Base-by-base conservation (phyloP, 2,888 invertebrate species). In the Orgyia antiqua region DNA sequence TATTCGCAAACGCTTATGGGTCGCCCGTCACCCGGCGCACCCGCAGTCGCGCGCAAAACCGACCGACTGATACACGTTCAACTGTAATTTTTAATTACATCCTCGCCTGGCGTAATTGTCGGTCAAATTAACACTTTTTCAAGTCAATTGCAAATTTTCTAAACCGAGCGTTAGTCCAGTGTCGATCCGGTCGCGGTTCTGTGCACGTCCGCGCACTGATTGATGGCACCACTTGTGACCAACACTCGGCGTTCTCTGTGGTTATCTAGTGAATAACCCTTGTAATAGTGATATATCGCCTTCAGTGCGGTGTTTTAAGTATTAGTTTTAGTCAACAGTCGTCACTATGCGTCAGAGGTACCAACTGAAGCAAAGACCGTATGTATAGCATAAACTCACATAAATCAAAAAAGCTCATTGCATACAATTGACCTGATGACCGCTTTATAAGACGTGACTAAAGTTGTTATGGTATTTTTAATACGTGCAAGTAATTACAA, bases 291-390 rank as follows among this genome's bases (percentile, higher is more conserved):
- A 74, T 69, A 15, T n/a, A 51, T 68, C 63, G 62, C 60, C 58
- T 51, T 39, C 42, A 34, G 33, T 29, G 45, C 42, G 40, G 45
- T 48, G 49, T 41, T 44, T 39, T 36, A 54, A 55, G 59, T 51
- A 54, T 52, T 48, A 56, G 27, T 39, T 39, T 51, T 36, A 54
- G 50, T 59, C 56, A 61, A 36, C 41, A 43, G 25, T 37, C 49
- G 31, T 37, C 65, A 71, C 43, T 45, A 86, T 86, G 84, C 82
- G 84, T 58, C 84, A 86, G 65, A 68, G 83, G 56, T 86, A 86
- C 63, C 86, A 86, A 65, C 67, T 86, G 61, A 83, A 84, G 65
- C 84, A 84, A 51, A 74, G 71, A 68, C 68, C 75, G 84, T 86
- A 84, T 54, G 86, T 86, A 83, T 73, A 43, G 50, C 54, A 39